Evolutionary conservation across 2,797 vertebrate genomes (phyloP).

Genomic region (Gastrophryne carolinensis): DNA sequence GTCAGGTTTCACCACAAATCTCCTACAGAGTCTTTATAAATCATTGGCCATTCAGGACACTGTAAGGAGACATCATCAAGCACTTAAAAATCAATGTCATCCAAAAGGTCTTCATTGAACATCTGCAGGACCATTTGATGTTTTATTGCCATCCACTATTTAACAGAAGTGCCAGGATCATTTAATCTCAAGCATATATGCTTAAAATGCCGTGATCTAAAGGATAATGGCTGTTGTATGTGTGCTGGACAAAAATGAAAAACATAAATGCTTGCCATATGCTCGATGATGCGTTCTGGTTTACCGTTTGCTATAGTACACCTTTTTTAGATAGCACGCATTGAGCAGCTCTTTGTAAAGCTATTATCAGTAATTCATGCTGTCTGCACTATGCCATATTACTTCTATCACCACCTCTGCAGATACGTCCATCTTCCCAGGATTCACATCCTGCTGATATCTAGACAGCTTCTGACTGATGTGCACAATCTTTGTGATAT

Average conservation of each 20-base stretch:
- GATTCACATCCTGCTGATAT: conserved; percentile 17
- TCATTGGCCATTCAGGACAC: conserved; percentile 36
- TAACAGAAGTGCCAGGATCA: not conserved
- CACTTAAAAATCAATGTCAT: conserved; percentile 39
- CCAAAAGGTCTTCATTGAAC: conserved; percentile 36
- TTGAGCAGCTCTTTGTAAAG: not conserved
- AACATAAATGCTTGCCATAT: not conserved
- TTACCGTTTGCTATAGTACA: not conserved
- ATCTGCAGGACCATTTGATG: conserved; percentile 18
- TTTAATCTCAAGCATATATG: not conserved
- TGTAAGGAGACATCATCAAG: conserved; percentile 39
- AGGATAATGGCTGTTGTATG: not conserved
- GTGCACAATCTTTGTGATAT: conserved; percentile 12
- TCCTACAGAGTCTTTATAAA: conserved; percentile 38
- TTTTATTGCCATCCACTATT: conserved; percentile 18
- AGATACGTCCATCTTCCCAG: conserved; percentile 18
- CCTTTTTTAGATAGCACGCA: not conserved
- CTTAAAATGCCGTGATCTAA: not conserved
- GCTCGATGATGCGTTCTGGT: not conserved
- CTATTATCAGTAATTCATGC: conserved; percentile 18
- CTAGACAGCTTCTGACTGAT: conserved; percentile 27
- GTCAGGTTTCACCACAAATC: conserved; percentile 45
- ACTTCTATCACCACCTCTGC: conserved; percentile 17
- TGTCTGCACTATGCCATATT: not conserved
- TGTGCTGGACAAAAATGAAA: not conserved